A percentile compares a stretch with the other conserved stretches of the same genome.
These are phyloP conservation scores for Sinonovacula constricta DNA, from an alignment of 1,140 invertebrate genomes.

Conservation along the genomic window DNA sequence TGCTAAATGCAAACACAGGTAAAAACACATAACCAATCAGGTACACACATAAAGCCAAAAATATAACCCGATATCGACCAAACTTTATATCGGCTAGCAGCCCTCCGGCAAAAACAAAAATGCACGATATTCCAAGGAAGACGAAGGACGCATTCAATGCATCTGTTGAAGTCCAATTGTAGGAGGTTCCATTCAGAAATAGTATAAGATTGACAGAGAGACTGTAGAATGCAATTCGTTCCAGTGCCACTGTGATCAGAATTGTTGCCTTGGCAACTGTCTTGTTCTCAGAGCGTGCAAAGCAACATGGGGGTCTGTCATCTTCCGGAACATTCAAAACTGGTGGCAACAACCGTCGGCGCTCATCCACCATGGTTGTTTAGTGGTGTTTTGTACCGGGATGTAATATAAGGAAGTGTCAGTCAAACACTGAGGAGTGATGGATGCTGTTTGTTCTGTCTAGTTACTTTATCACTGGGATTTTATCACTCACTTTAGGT, in stretches of 20 bases:
- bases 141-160: conserved; percentile 78
- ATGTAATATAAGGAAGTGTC: conserved; percentile 16
- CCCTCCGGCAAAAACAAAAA: conserved; percentile 80
- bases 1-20: conserved; percentile 66
- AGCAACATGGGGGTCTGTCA: conserved; percentile 17
- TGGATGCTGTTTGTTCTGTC: too few species aligned
- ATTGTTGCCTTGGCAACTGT: conserved; percentile 69
- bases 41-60: conserved; percentile 78
- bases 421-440: too few species aligned
- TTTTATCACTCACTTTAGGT: too few species aligned
- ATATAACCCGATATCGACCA: conserved; percentile 79
- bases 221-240: conserved; percentile 81
- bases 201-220: conserved; percentile 80
- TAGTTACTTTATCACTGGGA: too few species aligned
- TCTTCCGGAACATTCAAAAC: conserved; percentile 19
- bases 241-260: conserved; percentile 78
- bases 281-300: conserved; percentile 30
- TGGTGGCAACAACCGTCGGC: conserved; percentile 34
- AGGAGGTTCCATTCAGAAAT: conserved; percentile 79
- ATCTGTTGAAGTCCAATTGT: conserved; percentile 78
- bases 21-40: conserved; percentile 77
- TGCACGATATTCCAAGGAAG: conserved; percentile 79
- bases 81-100: conserved; percentile 79
- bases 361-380: conserved; percentile 47
- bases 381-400: conserved; percentile 4